Evolutionary conservation across 2,797 vertebrate genomes (phyloP).

Genomic region (Tiaroga cobitis): DNA sequence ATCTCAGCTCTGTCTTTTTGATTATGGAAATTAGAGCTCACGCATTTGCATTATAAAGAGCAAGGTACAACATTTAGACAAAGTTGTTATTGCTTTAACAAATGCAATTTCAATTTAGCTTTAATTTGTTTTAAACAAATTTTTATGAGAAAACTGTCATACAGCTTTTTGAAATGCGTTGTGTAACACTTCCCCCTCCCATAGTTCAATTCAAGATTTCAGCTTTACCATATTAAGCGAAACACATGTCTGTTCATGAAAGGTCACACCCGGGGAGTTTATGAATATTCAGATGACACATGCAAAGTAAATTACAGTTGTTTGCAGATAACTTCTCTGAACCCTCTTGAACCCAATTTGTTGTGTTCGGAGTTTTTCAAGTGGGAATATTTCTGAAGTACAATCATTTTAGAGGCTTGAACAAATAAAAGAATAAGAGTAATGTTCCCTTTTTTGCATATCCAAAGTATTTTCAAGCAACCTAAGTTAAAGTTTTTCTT

Average conservation of each 20-base stretch:
- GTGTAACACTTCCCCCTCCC: conserved; percentile 24
- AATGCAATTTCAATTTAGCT: conserved; percentile 4
- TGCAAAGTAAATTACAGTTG: conserved; percentile 59
- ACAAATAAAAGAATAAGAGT: conserved; percentile 37
- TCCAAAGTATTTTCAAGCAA: conserved; percentile 12
- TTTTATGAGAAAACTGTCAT: neutral
- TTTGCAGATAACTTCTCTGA: conserved; percentile 58
- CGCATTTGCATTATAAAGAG: conserved; percentile 35
- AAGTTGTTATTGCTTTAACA: conserved; percentile 12
- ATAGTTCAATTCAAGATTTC: conserved; percentile 34
- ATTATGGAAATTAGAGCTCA: conserved; percentile 10
- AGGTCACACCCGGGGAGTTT: conserved; percentile 59
- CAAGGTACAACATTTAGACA: conserved; percentile 5
- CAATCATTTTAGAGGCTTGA: conserved; percentile 39
- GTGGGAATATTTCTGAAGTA: conserved; percentile 57
- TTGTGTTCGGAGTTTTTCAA: conserved; percentile 57
- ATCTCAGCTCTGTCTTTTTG: neutral
- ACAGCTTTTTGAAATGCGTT: neutral
- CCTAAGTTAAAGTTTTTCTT: neutral
- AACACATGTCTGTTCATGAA: conserved; percentile 52
- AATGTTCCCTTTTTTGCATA: conserved; percentile 42
- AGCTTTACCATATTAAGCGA: conserved; percentile 44
- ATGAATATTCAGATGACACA: conserved; percentile 64
- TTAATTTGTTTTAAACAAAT: neutral
- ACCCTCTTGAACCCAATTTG: conserved; percentile 61